These are phyloP conservation scores for Muschampia plurimacula DNA, from an alignment of 2,888 invertebrate genomes.

Conservation along the genomic window DNA sequence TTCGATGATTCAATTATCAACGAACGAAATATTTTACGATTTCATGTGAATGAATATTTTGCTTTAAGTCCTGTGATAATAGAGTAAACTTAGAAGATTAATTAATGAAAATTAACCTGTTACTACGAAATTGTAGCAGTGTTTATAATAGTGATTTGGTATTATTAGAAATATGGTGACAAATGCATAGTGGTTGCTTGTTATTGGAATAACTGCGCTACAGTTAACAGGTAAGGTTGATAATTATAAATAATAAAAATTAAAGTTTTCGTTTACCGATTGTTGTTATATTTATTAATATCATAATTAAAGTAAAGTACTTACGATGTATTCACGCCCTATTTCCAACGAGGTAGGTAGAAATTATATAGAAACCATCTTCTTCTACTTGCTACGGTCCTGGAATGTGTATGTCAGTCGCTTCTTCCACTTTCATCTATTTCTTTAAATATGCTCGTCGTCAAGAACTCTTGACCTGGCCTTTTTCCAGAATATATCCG, in stretches of 20 bases:
- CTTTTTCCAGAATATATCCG: no score
- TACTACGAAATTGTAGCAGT: slow-evolving; percentile 7
- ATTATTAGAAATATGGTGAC: slow-evolving; percentile 62
- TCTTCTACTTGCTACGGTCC: no score
- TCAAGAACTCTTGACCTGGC: no score
- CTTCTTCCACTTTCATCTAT: no score
- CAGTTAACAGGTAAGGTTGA: slow-evolving; percentile 65
- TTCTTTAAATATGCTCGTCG: no score
- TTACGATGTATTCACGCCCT: no score
- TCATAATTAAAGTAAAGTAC: no score
- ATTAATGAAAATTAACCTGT: slow-evolving; percentile 14
- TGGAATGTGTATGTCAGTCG: no score
- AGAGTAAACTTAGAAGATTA: background rate
- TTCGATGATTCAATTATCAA: background rate
- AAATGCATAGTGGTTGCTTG: slow-evolving; percentile 69
- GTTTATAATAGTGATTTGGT: slow-evolving; percentile 14
- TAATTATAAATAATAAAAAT: background rate
- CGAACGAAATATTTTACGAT: background rate
- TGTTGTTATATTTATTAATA: no score
- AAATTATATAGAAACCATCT: no score
- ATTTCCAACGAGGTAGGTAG: no score
- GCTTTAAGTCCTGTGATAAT: slow-evolving; percentile 30
- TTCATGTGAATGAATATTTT: background rate
- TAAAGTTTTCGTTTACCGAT: background rate
- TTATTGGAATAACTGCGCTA: slow-evolving; percentile 71